A percentile compares a stretch with the other conserved stretches of the same genome.
These are phyloP conservation scores for Pangasianodon gigas DNA, from an alignment of 2,113 vertebrate genomes.

Conservation along the genomic window DNA sequence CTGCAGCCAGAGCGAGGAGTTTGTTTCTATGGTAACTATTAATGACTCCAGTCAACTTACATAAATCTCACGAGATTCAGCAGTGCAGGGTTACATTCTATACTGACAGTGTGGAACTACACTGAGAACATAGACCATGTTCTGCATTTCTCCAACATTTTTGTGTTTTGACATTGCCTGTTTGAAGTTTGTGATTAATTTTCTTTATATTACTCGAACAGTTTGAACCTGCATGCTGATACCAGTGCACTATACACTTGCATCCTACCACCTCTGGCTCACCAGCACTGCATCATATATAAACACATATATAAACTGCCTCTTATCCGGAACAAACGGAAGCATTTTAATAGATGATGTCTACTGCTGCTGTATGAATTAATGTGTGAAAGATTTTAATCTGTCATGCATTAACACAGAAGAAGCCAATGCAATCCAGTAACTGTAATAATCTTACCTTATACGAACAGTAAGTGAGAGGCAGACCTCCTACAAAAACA, in stretches of 20 bases:
- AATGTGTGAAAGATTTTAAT: neutral
- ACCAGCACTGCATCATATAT: neutral
- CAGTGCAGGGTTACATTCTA: slow-evolving; percentile 16
- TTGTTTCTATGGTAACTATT: slow-evolving; percentile 35
- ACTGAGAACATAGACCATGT: neutral
- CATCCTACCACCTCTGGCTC: neutral
- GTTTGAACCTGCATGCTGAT: neutral
- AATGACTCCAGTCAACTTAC: slow-evolving; percentile 33
- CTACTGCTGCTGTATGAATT: neutral
- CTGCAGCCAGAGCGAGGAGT: slow-evolving; percentile 14
- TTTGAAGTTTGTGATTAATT: neutral
- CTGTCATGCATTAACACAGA: neutral
- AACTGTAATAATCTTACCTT: slow-evolving; percentile 68
- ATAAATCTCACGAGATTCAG: slow-evolving; percentile 33
- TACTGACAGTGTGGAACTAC: neutral
- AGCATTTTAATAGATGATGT: neutral
- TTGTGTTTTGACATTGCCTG: neutral
- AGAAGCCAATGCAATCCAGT: neutral
- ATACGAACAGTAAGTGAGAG: slow-evolving; percentile 60
- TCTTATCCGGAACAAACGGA: neutral
- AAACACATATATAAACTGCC: neutral
- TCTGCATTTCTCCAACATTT: neutral
- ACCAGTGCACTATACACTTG: neutral
- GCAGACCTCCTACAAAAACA: slow-evolving; percentile 79
- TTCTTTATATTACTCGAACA: neutral